A percentile compares a stretch with the other conserved stretches of the same genome.
Conservation (phyloP, 2,797 vertebrate genomes). For the Danio jaintianensis region DNA sequence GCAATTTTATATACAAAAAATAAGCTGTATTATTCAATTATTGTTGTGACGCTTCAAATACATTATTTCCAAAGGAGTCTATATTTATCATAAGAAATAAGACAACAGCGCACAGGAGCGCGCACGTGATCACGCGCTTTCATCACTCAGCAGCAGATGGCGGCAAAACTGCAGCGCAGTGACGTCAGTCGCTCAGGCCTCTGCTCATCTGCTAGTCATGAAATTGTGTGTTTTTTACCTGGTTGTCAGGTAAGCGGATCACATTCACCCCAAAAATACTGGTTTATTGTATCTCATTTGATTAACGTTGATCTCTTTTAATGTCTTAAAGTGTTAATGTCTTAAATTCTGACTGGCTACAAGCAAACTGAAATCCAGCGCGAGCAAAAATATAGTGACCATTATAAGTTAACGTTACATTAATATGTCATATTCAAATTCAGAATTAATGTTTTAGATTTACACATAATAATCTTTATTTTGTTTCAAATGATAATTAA, state of each 20-base stretch:
- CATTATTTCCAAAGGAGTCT: too few relatives aligned
- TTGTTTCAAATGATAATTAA: too few relatives aligned
- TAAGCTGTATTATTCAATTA: too few relatives aligned
- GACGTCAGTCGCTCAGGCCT: background rate
- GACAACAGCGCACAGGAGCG: too few relatives aligned
- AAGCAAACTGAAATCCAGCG: background rate
- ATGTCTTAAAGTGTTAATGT: background rate
- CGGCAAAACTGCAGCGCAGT: background rate
- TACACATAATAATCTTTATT: too few relatives aligned
- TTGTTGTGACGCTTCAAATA: too few relatives aligned
- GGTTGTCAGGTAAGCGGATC: constrained; percentile 1
- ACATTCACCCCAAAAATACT: background rate
- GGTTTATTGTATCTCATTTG: background rate
- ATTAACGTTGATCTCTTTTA: background rate
- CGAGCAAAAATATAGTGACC: background rate
- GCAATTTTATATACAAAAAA: too few relatives aligned
- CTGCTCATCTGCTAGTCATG: background rate
- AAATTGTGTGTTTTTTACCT: background rate
- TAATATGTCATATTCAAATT: background rate
- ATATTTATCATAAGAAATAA: too few relatives aligned
- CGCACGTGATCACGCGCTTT: background rate
- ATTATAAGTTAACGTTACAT: background rate
- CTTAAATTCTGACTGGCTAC: background rate
- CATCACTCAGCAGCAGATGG: background rate
- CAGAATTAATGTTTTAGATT: background rate